These are phyloP conservation scores for Manduca sexta DNA, from an alignment of 1,140 invertebrate species.

Conservation along the genomic window DNA sequence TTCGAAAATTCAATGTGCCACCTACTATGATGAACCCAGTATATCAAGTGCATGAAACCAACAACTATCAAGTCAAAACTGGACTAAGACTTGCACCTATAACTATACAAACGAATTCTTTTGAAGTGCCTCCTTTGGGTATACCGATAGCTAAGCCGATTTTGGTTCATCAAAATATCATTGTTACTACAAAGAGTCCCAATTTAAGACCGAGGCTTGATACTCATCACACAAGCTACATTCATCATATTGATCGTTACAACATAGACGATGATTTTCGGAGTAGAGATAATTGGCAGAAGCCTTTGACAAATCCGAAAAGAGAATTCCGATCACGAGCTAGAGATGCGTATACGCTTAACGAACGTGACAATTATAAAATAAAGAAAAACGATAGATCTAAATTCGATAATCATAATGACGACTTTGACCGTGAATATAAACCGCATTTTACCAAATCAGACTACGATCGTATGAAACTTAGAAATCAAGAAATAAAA, in stretches of 20 bases:
- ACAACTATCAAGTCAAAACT: neutral
- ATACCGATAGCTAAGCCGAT: constrained; percentile 34
- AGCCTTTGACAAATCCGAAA: neutral
- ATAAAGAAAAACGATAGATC: neutral
- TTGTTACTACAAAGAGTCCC: constrained; percentile 31
- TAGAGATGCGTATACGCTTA: neutral
- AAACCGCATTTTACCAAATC: constrained; percentile 1
- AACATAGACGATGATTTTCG: neutral
- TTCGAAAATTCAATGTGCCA: neutral
- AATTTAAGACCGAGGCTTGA: constrained; percentile 2
- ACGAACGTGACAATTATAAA: neutral
- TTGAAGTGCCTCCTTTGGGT: constrained; percentile 46
- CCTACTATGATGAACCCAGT: neutral
- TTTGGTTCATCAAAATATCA: constrained; percentile 44
- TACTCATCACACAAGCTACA: neutral
- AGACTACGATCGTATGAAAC: neutral
- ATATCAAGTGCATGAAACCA: neutral
- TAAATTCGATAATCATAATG: neutral
- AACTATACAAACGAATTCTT: constrained; percentile 51
- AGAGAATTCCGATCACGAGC: neutral
- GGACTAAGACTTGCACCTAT: constrained; percentile 11
- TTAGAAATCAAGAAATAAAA: constrained; percentile 9
- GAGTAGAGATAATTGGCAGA: neutral
- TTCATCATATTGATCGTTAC: too few species aligned
- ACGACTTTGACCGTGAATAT: neutral